A percentile compares a stretch with the other conserved stretches of the same genome.
phyloP scores from a whole-genome alignment of 1,140 invertebrate species.

The Melanaphis sacchari region DNA sequence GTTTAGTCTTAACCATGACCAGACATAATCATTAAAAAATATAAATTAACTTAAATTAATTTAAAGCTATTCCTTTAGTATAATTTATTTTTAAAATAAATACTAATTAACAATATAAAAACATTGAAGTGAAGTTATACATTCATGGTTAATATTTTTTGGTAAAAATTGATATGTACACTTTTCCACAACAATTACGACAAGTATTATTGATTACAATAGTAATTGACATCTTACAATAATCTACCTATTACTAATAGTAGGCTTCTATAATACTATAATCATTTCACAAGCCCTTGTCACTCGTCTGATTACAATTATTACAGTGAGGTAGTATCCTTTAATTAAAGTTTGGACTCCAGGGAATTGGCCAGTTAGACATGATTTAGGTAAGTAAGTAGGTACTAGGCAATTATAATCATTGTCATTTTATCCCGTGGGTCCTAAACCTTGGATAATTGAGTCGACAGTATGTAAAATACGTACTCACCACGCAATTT shows the following conservation, averaged over 20 bases:
- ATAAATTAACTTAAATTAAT: neutral
- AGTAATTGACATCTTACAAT: too few relatives aligned
- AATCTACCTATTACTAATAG: neutral
- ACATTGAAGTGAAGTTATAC: neutral
- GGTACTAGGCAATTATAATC: neutral
- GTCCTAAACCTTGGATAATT: neutral
- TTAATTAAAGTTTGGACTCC: neutral
- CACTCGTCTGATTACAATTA: neutral
- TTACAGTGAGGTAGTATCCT: neutral
- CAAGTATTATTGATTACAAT: neutral
- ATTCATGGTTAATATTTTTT: neutral
- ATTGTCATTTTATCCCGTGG: neutral
- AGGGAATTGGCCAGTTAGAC: neutral
- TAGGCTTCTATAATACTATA: neutral
- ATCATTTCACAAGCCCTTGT: neutral
- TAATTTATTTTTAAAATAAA: too few relatives aligned
- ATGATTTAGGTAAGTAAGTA: neutral
- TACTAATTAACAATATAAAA: neutral
- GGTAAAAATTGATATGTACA: neutral
- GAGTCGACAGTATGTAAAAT: neutral
- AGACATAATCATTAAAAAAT: too few relatives aligned
- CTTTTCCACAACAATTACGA: neutral
- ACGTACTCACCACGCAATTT: too few relatives aligned
- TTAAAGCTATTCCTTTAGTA: neutral
- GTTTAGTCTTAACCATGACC: too few relatives aligned